These are phyloP conservation scores for Glossophaga mutica DNA, from an alignment of 2,797 vertebrate species.

Conservation along the genomic window DNA sequence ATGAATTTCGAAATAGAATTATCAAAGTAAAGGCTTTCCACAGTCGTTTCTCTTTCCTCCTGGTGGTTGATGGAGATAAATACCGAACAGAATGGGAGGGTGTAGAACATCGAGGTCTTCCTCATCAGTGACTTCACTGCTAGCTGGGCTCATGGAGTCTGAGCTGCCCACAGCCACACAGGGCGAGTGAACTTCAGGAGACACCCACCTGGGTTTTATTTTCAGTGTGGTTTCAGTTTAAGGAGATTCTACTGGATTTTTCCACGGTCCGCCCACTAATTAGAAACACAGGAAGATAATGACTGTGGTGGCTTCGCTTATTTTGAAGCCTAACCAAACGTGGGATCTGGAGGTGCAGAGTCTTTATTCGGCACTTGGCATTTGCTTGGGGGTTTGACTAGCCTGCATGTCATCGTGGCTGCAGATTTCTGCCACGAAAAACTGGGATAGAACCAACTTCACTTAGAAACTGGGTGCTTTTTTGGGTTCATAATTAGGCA, in stretches of 20 bases:
- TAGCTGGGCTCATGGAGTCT: not conserved
- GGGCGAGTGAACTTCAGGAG: not conserved
- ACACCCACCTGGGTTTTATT: not conserved
- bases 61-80: not conserved
- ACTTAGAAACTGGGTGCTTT: not conserved
- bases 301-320: slow-evolving; percentile 7
- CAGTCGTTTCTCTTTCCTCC: not conserved
- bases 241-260: slow-evolving; percentile 58
- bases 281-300: slow-evolving; percentile 57
- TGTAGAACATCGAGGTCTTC: not conserved
- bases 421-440: not conserved
- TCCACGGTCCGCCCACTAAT: slow-evolving; percentile 61
- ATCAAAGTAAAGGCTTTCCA: not conserved
- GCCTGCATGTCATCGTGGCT: not conserved
- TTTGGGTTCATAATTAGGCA: not conserved
- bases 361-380: not conserved
- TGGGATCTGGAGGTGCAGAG: slow-evolving; percentile 15
- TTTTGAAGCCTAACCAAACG: slow-evolving; percentile 51
- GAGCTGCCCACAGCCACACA: accelerated
- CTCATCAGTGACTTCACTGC: accelerated
- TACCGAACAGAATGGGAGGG: not conserved
- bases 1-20: not conserved
- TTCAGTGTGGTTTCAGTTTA: slow-evolving; percentile 9
- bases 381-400: not conserved
- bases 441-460: not conserved